Evolutionary conservation across 92 coral and sea anemone genomes (phyloP).

Genomic region (Desmophyllum pertusum): DNA sequence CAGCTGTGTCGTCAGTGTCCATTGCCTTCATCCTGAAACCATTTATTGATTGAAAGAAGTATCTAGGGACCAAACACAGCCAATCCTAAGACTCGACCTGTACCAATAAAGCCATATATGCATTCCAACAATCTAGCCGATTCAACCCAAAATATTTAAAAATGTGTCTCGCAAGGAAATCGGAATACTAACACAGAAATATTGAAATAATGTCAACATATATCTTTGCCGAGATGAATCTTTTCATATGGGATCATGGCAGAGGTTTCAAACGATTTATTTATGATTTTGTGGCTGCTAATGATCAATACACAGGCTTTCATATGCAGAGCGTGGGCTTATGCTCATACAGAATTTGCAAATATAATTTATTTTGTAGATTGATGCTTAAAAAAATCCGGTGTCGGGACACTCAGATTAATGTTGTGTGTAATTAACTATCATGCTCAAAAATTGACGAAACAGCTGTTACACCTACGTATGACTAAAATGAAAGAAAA

Average conservation of each 20-base stretch:
- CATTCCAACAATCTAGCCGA: not conserved
- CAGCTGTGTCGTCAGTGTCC: slow-evolving; percentile 29
- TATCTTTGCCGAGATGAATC: not conserved
- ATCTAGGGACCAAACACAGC: slow-evolving; percentile 40
- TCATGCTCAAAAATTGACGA: not conserved
- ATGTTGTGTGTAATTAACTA: slow-evolving; percentile 1
- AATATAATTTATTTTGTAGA: too few relatives aligned
- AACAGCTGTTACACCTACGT: not conserved
- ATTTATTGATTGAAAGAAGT: slow-evolving; percentile 36
- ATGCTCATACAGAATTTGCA: not conserved
- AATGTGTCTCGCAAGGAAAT: not conserved
- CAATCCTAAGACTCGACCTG: not conserved
- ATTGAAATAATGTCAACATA: not conserved
- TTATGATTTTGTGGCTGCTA: not conserved
- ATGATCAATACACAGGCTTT: not conserved
- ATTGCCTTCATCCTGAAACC: slow-evolving; percentile 30
- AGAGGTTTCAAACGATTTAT: not conserved
- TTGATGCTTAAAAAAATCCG: not conserved
- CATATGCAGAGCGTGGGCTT: not conserved
- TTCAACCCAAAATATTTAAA: not conserved
- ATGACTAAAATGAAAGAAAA: not conserved
- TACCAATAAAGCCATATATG: slow-evolving; percentile 1
- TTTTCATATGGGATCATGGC: not conserved
- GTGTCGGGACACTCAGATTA: not conserved
- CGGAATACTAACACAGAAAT: not conserved